Evolutionary conservation across 2,888 invertebrate species (phyloP).

Genomic region (Bellardia pandia): DNA sequence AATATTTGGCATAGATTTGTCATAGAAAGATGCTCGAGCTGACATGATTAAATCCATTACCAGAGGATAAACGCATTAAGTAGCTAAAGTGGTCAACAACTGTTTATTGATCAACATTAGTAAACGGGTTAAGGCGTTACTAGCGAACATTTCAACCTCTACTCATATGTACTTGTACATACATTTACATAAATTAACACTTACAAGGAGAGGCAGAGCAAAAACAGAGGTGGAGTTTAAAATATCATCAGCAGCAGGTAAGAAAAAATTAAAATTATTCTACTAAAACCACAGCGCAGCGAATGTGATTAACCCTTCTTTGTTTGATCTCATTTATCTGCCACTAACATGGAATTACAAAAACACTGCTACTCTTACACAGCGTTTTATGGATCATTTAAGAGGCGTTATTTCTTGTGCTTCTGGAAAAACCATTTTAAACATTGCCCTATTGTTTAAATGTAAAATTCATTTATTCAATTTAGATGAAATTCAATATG

Average conservation of each 20-base stretch:
- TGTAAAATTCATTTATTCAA: conserved; percentile 8
- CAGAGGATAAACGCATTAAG: conserved; percentile 81
- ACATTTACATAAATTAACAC: not conserved
- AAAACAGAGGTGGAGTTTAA: conserved; percentile 66
- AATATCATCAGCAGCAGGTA: conserved; percentile 70
- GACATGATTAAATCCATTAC: conserved; percentile 80
- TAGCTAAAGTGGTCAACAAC: conserved; percentile 71
- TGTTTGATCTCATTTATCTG: conserved; percentile 48
- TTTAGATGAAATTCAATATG: conserved; percentile 10
- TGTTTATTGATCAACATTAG: conserved; percentile 84
- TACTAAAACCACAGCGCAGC: conserved; percentile 76
- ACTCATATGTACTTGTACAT: not conserved
- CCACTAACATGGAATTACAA: conserved; percentile 14
- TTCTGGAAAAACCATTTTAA: conserved; percentile 45
- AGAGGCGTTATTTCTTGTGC: conserved; percentile 51
- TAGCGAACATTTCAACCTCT: conserved; percentile 26
- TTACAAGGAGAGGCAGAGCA: not conserved
- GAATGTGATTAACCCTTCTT: conserved; percentile 78
- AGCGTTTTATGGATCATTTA: conserved; percentile 22
- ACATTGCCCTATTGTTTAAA: conserved; percentile 1
- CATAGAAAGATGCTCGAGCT: conserved; percentile 76
- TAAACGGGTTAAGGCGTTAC: conserved; percentile 78
- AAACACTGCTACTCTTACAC: conserved; percentile 6
- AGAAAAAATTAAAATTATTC: conserved; percentile 61
- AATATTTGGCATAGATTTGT: conserved; percentile 80